A percentile compares a stretch with the other conserved stretches of the same genome.
These are phyloP conservation scores for Lagodon rhomboides DNA, from an alignment of 2,797 vertebrate species.

Conservation along the genomic window DNA sequence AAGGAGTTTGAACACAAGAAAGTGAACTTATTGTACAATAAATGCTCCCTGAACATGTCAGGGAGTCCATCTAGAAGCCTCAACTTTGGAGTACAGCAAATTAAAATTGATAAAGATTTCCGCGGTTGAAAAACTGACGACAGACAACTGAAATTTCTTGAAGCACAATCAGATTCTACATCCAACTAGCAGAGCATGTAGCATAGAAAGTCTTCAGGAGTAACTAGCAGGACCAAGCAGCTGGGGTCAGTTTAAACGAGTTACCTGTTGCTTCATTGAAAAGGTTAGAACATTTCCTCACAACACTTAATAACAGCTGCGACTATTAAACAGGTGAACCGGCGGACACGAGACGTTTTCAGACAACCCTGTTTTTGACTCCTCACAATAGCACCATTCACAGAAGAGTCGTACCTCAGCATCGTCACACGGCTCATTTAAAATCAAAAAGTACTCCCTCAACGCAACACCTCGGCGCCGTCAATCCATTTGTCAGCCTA, in stretches of 20 bases:
- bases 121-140: background rate
- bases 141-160: background rate
- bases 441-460: conserved; percentile 55
- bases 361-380: conserved; percentile 34
- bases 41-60: too few relatives aligned
- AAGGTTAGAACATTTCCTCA: background rate
- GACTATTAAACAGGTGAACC: conserved; percentile 13
- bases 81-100: too few relatives aligned
- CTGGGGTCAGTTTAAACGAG: background rate
- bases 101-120: too few relatives aligned
- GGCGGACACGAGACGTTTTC: background rate
- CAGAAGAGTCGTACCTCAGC: conserved; percentile 7
- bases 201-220: background rate
- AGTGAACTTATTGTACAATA: too few relatives aligned
- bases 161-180: background rate
- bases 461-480: conserved; percentile 40
- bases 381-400: conserved; percentile 17
- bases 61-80: too few relatives aligned
- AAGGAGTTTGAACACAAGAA: too few relatives aligned
- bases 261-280: background rate
- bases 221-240: background rate
- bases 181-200: background rate
- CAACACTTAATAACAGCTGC: background rate
- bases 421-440: conserved; percentile 45
- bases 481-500: conserved; percentile 46